These are phyloP conservation scores for Schizopygopsis malacanthus DNA, from an alignment of 2,797 vertebrate genomes.

Conservation along the genomic window DNA sequence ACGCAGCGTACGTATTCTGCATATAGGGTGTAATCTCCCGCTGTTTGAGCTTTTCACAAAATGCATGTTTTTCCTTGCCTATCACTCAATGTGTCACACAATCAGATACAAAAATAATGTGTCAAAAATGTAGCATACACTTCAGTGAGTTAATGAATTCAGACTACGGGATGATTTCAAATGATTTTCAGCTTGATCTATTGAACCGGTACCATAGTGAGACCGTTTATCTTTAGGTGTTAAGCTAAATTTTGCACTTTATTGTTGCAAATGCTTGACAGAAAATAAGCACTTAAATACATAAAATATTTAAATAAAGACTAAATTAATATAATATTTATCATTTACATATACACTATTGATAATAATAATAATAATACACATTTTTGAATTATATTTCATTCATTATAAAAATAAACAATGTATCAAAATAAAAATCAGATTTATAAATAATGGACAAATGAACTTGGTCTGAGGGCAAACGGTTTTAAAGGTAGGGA, in stretches of 20 bases:
- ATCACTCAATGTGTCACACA: conserved; percentile 17
- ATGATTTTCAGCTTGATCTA: neutral
- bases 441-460: neutral
- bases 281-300: neutral
- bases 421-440: neutral
- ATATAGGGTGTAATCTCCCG: neutral
- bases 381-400: neutral
- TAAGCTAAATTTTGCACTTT: neutral
- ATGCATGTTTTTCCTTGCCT: conserved; percentile 2
- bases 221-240: neutral
- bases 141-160: conserved; percentile 20
- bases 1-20: no score
- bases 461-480: neutral
- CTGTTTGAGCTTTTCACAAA: conserved; percentile 14
- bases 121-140: neutral
- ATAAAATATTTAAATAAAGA: neutral
- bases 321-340: neutral
- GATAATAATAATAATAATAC: no score
- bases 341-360: neutral
- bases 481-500: neutral
- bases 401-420: neutral
- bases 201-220: neutral
- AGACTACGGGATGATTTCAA: neutral
- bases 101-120: conserved; percentile 25
- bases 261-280: neutral